phyloP scores from a whole-genome alignment of 2,113 vertebrate species.

The Oncorhynchus clarkii region DNA sequence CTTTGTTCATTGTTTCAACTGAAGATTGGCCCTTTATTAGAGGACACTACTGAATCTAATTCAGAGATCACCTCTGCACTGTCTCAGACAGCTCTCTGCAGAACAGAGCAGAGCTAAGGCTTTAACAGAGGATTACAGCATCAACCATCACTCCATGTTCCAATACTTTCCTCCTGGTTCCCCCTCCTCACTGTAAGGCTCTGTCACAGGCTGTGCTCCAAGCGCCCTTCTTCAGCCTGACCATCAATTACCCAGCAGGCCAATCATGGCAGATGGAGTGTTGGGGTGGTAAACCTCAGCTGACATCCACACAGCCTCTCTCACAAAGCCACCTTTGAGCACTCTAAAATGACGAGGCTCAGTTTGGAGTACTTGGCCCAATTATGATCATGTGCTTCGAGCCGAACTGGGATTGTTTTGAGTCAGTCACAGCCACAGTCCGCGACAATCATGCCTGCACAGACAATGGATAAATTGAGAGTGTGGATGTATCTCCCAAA shows the following conservation, averaged over 20 bases:
- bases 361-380: slow-evolving; percentile 22
- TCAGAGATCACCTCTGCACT: slow-evolving; percentile 48
- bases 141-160: slow-evolving; percentile 55
- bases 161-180: slow-evolving; percentile 48
- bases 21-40: slow-evolving; percentile 1
- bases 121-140: slow-evolving; percentile 44
- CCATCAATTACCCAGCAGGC: slow-evolving; percentile 62
- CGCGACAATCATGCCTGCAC: background rate
- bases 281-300: slow-evolving; percentile 60
- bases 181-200: slow-evolving; percentile 49
- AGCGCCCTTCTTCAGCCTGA: slow-evolving; percentile 60
- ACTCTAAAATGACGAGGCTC: slow-evolving; percentile 51
- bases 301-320: slow-evolving; percentile 43
- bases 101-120: slow-evolving; percentile 4
- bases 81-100: slow-evolving; percentile 34
- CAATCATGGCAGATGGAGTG: slow-evolving; percentile 64
- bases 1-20: too few species aligned
- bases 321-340: slow-evolving; percentile 49
- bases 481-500: background rate
- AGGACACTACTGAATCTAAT: slow-evolving; percentile 38
- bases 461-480: background rate
- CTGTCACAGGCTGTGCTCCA: slow-evolving; percentile 49
- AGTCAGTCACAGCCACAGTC: slow-evolving; percentile 24
- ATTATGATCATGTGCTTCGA: slow-evolving; percentile 46
- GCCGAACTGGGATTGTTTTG: slow-evolving; percentile 39